phyloP scores from a whole-genome alignment of 2,113 vertebrate genomes.

The Brienomyrus longianalis region DNA sequence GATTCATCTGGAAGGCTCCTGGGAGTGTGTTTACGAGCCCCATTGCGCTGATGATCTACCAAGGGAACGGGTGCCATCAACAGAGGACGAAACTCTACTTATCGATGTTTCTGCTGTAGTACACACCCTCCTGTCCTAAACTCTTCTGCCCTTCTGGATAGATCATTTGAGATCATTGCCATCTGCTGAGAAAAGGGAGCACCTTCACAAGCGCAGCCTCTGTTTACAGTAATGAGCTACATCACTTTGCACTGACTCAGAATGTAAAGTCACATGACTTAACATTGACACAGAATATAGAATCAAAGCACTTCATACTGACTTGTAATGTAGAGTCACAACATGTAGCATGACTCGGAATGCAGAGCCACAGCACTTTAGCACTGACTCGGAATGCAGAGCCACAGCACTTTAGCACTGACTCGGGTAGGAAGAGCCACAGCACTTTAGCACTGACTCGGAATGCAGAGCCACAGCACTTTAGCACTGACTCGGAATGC shows the following conservation, averaged over 20 bases:
- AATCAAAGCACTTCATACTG: not conserved
- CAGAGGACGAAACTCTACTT: not conserved
- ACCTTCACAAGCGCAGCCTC: not conserved
- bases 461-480: not conserved
- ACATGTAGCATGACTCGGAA: not conserved
- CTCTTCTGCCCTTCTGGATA: not conserved
- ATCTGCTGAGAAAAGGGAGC: not conserved
- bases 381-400: not conserved
- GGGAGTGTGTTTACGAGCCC: not conserved
- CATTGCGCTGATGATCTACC: conserved; percentile 5
- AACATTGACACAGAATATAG: not conserved
- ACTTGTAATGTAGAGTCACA: not conserved
- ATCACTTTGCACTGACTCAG: not conserved
- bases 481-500: not conserved
- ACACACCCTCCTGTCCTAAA: not conserved
- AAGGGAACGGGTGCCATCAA: not conserved
- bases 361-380: not conserved
- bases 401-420: not conserved
- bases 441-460: not conserved
- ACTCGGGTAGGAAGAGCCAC: not conserved
- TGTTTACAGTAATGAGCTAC: not conserved
- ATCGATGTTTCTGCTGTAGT: not conserved
- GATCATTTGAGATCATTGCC: not conserved
- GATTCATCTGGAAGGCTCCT: not conserved
- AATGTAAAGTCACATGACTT: not conserved